phyloP scores from a whole-genome alignment of 2,888 invertebrate genomes.

The Lycaena phlaeas region DNA sequence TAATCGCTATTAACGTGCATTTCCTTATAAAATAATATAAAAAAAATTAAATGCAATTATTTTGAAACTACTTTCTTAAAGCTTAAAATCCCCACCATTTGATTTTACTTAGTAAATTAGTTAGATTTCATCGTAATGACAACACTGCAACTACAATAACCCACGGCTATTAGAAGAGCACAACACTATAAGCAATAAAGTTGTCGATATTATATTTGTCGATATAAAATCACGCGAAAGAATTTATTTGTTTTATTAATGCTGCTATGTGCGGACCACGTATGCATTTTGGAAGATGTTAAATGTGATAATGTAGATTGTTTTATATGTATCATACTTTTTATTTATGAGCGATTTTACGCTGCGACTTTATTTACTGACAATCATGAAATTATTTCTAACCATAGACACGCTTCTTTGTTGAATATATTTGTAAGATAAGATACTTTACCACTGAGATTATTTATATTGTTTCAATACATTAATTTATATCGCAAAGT shows the following conservation, averaged over 20 bases:
- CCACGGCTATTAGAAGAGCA: no score
- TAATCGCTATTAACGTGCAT: slow-evolving; percentile 1
- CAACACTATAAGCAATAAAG: no score
- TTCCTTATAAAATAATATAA: background rate
- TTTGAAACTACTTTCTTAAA: no score
- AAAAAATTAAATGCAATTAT: no score
- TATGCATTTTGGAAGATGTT: background rate
- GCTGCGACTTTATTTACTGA: background rate
- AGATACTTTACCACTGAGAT: background rate
- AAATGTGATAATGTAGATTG: slow-evolving; percentile 3
- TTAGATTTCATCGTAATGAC: no score
- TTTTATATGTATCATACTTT: background rate
- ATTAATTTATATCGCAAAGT: no score
- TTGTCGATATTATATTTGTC: background rate
- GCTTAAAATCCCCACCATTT: no score
- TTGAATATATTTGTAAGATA: slow-evolving; percentile 2
- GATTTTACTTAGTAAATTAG: no score
- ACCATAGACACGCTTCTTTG: background rate
- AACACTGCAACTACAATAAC: no score
- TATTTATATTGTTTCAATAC: no score
- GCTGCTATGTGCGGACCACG: background rate
- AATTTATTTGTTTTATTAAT: background rate
- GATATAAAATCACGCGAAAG: no score
- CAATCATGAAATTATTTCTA: slow-evolving; percentile 1
- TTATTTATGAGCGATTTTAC: background rate